Evolutionary conservation across 2,888 invertebrate species (phyloP), one percentile per base, ranked within the genome.

Genomic region (Hydroisotoma schaefferi): DNA sequence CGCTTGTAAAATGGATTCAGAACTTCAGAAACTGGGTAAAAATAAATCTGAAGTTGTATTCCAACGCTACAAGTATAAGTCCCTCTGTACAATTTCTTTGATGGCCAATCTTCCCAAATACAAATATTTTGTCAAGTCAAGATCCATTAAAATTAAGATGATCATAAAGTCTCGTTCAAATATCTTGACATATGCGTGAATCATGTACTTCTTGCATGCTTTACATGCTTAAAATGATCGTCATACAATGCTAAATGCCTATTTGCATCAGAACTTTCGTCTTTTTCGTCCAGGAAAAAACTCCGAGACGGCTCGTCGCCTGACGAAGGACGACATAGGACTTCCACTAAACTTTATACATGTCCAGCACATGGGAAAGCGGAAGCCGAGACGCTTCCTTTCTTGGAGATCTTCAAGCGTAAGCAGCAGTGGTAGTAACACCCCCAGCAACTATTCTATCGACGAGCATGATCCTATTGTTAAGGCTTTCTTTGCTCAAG

Each of bases 291-390:
- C 12, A 10, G 8, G 12, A 33, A 12, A 8, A 8, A 33, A 33
- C 8, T 12, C 10, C 10, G 46, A 46, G 12, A 46, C 18, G n/a
- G 22, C 46, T 4, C 8, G 25, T 4, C 12, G 22, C 4, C 22
- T 46, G 5, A 22, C 25, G n/a, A 46, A 46, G 23, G 46, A 46
- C 10, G 46, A 46, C 20, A 46, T 46, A 6, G 46, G 46, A 46
- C 12, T 25, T 4, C 46, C 46, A 20, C 20, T 25, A 22, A 26
- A 46, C 23, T 46, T 46, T 15, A 46, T 22, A 25, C 46, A 46
- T 15, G n/a, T 46, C 3, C 23, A 46, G 5, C 46, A 46, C 22
- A 46, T 46, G 18, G 46, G 20, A 3, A 8, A 46, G 15, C 8
- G 10, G 12, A 26, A 25, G 26, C 26, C 46, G 5, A 22, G 46